phyloP scores from a whole-genome alignment of 2,113 vertebrate genomes.

The Jaculus jaculus region DNA sequence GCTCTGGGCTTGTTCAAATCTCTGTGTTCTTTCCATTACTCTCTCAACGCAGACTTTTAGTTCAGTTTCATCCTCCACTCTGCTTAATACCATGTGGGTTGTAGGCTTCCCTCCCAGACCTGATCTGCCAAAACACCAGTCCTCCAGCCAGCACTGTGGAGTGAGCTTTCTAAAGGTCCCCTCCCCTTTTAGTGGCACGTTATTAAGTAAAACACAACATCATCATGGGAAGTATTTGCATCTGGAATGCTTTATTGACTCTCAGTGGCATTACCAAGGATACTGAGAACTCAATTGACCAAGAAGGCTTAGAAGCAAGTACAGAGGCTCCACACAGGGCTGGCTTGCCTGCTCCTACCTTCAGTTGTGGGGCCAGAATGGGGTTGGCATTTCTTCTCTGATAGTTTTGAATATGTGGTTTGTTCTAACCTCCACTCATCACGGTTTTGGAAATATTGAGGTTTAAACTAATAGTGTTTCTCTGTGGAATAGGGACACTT shows the following conservation, averaged over 20 bases:
- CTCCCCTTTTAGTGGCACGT: background rate
- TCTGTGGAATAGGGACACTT: background rate
- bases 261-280: background rate
- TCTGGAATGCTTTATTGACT: constrained; percentile 26
- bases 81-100: background rate
- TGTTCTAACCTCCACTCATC: background rate
- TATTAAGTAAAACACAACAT: constrained; percentile 15
- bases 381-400: background rate
- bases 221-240: background rate
- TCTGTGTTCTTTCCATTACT: background rate
- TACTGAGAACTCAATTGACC: background rate
- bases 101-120: background rate
- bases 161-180: background rate
- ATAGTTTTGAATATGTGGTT: background rate
- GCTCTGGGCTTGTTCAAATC: background rate
- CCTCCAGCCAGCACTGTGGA: background rate
- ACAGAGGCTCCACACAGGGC: background rate
- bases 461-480: background rate
- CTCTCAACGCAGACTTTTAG: background rate
- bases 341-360: background rate
- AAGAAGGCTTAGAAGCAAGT: background rate
- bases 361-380: background rate
- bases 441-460: background rate
- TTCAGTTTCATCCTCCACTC: background rate
- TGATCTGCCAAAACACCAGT: background rate